Conservation (phyloP, 2,797 vertebrate genomes). For the Chloroceryle amazona region DNA sequence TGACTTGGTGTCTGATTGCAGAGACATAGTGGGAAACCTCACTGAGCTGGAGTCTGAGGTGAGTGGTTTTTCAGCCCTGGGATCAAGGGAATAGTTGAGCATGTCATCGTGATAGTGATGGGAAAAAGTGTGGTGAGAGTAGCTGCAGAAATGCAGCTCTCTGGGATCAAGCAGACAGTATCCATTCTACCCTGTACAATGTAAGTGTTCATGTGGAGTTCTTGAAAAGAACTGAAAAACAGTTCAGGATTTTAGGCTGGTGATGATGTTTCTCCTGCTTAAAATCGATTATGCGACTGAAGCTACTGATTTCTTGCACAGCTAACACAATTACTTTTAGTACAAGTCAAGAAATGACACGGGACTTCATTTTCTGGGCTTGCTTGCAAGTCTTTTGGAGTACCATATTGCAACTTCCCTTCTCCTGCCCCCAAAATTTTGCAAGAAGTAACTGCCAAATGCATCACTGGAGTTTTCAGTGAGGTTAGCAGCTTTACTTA, state of each 20-base stretch:
- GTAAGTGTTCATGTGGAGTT: not conserved
- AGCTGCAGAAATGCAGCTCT: not conserved
- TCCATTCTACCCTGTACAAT: accelerated
- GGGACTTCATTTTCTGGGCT: not conserved
- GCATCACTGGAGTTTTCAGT: not conserved
- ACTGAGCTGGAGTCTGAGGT: constrained; percentile 96
- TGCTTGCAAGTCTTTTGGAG: not conserved
- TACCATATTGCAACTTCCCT: not conserved
- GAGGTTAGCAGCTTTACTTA: not conserved
- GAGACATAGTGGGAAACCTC: constrained; percentile 93
- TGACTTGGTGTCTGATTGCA: constrained; percentile 89
- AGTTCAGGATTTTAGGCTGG: not conserved
- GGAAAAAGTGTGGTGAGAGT: not conserved
- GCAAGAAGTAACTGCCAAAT: not conserved
- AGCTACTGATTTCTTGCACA: not conserved
- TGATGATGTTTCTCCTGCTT: not conserved
- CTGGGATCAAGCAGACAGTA: not conserved
- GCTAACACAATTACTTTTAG: not conserved
- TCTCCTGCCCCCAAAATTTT: not conserved
- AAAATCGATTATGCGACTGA: not conserved
- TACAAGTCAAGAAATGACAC: not conserved
- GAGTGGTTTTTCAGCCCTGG: not conserved
- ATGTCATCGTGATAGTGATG: not conserved
- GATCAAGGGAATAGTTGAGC: not conserved
- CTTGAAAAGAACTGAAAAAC: not conserved